These are phyloP conservation scores for Paguma larvata DNA, from an alignment of 2,797 vertebrate genomes.

Conservation along the genomic window DNA sequence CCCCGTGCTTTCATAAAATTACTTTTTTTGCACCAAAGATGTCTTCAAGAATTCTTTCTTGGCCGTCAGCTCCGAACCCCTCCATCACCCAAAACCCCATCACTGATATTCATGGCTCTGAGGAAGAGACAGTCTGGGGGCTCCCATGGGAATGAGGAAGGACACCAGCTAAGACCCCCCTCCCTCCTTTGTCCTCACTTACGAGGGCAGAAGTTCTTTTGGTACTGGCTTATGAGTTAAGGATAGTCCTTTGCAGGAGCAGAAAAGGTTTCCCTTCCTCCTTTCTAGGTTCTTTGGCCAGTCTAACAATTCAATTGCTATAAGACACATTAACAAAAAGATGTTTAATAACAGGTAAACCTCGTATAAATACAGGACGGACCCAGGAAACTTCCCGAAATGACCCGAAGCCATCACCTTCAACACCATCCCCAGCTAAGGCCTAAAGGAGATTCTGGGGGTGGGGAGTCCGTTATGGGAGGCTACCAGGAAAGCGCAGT, in stretches of 20 bases:
- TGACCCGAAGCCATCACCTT: background rate
- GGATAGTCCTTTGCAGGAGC: background rate
- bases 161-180: background rate
- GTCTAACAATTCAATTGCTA: background rate
- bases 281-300: background rate
- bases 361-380: background rate
- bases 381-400: background rate
- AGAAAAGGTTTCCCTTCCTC: background rate
- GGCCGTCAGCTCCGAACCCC: too few relatives aligned
- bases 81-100: too few relatives aligned
- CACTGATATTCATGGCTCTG: background rate
- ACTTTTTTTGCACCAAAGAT: too few relatives aligned
- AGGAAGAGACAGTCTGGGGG: background rate
- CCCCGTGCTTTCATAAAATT: too few relatives aligned
- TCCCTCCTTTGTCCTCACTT: background rate
- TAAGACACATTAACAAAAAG: background rate
- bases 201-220: background rate
- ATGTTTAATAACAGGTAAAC: background rate
- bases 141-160: background rate
- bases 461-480: background rate
- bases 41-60: too few relatives aligned
- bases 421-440: background rate
- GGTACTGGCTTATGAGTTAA: slow-evolving; percentile 14
- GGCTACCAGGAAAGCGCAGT: background rate
- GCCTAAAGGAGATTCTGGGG: background rate